Conservation (phyloP, 2,797 vertebrate species). For the Fundulus diaphanus region DNA sequence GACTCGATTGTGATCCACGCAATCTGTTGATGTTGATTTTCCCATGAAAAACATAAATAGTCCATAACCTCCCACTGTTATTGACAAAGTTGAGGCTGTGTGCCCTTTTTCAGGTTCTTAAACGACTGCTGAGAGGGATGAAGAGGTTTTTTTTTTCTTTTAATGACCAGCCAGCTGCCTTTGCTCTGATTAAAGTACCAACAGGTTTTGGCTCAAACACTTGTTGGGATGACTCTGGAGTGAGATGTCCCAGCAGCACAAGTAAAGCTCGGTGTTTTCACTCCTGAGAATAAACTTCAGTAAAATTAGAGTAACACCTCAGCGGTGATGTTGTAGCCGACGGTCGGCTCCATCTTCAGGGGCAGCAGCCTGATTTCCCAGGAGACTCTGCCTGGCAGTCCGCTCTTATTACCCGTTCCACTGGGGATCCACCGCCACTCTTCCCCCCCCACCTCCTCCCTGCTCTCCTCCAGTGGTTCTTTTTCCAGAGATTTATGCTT, state of each 20-base stretch:
- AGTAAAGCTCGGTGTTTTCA: neutral
- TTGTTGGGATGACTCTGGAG: constrained; percentile 11
- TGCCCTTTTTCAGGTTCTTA: neutral
- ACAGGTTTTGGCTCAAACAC: constrained; percentile 8
- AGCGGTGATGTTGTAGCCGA: neutral
- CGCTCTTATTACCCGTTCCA: constrained; percentile 50
- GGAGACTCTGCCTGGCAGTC: constrained; percentile 22
- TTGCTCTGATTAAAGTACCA: constrained; percentile 5
- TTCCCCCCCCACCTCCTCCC: constrained; percentile 21
- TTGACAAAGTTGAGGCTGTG: neutral
- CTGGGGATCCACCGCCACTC: constrained; percentile 22
- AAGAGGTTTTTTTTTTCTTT: neutral
- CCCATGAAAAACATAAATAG: too few species aligned
- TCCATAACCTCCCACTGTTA: too few species aligned
- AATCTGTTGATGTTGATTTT: too few species aligned
- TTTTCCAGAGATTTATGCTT: constrained; percentile 58
- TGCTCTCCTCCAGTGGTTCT: constrained; percentile 49
- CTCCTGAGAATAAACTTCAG: constrained; percentile 26
- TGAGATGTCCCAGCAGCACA: constrained; percentile 1
- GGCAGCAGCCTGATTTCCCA: constrained; percentile 59
- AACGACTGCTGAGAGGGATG: neutral
- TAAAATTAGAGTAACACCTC: constrained; percentile 18
- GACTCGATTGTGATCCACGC: too few species aligned
- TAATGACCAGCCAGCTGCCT: neutral
- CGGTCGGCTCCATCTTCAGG: constrained; percentile 46